phyloP scores from a whole-genome alignment of 2,113 vertebrate genomes.

The Saccopteryx leptura region DNA sequence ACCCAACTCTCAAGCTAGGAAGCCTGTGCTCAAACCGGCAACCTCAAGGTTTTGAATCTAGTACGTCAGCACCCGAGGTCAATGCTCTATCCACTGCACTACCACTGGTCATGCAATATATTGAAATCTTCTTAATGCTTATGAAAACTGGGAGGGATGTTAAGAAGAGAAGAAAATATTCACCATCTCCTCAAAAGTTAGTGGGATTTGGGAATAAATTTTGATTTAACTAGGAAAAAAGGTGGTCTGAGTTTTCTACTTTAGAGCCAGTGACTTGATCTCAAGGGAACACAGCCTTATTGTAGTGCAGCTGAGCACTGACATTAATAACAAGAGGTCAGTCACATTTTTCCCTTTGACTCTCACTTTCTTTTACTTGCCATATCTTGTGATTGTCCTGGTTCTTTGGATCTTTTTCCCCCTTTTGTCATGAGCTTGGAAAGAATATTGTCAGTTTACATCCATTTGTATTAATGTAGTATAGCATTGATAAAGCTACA shows the following conservation, averaged over 20 bases:
- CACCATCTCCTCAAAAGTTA: slow-evolving; percentile 31
- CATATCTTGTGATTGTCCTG: slow-evolving; percentile 3
- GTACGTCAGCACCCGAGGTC: no score
- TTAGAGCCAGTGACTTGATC: slow-evolving; percentile 25
- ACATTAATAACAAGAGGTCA: neutral
- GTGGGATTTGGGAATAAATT: neutral
- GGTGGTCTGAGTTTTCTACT: neutral
- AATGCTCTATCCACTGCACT: no score
- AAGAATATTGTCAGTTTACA: slow-evolving; percentile 51
- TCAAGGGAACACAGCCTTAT: neutral
- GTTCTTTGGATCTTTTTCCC: neutral
- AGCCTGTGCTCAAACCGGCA: no score
- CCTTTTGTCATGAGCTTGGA: slow-evolving; percentile 37
- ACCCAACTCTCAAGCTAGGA: no score
- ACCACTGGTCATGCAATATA: no score
- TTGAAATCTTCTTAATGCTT: neutral
- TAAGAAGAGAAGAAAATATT: neutral
- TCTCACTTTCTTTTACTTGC: slow-evolving; percentile 30
- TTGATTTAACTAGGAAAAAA: slow-evolving; percentile 16
- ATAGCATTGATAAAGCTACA: neutral
- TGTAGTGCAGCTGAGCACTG: neutral
- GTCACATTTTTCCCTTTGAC: neutral
- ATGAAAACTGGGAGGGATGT: neutral
- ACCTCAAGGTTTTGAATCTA: no score
- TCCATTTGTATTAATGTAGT: slow-evolving; percentile 24